Percentiles rank a stretch among this genome's conserved stretches.
Conservation (phyloP, 1,140 invertebrate species). For the Drosophila nigromelanica region DNA sequence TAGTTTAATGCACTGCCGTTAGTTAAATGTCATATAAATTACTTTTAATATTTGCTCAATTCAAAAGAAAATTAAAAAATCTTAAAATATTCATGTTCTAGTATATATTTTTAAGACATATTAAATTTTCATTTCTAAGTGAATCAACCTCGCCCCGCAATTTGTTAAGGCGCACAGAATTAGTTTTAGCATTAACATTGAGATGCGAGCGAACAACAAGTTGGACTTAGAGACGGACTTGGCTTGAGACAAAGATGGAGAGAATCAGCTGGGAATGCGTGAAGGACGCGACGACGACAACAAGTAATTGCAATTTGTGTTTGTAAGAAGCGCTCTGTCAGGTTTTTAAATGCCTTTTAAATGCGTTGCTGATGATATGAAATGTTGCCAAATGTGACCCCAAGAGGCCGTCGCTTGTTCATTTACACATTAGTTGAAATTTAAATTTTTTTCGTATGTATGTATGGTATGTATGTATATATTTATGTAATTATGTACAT, state of each 20-base stretch:
- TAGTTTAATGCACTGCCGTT: too few species aligned
- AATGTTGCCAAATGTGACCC: constrained; percentile 81
- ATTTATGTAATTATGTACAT: constrained; percentile 42
- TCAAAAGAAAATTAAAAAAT: background rate
- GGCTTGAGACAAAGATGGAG: constrained; percentile 24
- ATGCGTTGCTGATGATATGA: constrained; percentile 77
- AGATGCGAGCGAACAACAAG: constrained; percentile 9
- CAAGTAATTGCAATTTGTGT: constrained; percentile 42
- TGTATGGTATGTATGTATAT: background rate
- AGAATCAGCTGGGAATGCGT: constrained; percentile 70
- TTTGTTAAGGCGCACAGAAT: constrained; percentile 36
- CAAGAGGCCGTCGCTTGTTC: constrained; percentile 72
- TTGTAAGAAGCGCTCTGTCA: constrained; percentile 55
- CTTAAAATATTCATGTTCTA: too few species aligned
- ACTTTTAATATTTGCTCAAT: too few species aligned
- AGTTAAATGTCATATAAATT: background rate
- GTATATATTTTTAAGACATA: too few species aligned
- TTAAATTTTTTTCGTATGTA: constrained; percentile 46
- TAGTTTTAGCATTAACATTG: constrained; percentile 47
- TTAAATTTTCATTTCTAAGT: background rate
- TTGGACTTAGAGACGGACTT: constrained; percentile 34
- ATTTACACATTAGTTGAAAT: constrained; percentile 82
- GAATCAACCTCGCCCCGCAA: constrained; percentile 36
- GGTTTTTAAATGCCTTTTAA: constrained; percentile 71
- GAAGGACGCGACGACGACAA: constrained; percentile 56